Evolutionary conservation across 2,113 vertebrate genomes (phyloP).

Genomic region (Himantopus leucocephalus): DNA sequence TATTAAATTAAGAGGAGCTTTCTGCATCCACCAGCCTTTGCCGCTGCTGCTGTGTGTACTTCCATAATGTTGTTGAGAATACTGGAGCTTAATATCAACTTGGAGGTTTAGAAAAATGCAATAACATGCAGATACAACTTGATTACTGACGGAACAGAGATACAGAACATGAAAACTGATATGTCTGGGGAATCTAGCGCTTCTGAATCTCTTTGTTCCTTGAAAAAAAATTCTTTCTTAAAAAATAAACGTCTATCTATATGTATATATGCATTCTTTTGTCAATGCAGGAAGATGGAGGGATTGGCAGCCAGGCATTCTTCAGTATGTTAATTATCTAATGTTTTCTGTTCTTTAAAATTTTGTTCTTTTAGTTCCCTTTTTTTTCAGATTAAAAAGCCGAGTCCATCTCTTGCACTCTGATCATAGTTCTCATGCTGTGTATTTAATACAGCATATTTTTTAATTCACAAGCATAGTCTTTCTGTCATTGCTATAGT

Average conservation of each 20-base stretch:
- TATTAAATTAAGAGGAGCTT: conserved; percentile 65
- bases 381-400: not conserved
- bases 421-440: not conserved
- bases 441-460: not conserved
- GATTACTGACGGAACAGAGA: conserved; percentile 62
- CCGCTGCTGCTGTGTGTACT: conserved; percentile 20
- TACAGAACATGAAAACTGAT: conserved; percentile 25
- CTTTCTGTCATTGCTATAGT: not conserved
- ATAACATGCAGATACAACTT: conserved; percentile 62
- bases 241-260: not conserved
- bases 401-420: not conserved
- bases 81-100: conserved; percentile 51
- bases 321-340: conserved; percentile 24
- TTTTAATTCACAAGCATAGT: not conserved
- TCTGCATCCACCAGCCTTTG: conserved; percentile 2
- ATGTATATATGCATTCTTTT: conserved; percentile 37
- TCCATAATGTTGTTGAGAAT: conserved; percentile 41
- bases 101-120: conserved; percentile 67
- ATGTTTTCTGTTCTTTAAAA: conserved; percentile 36
- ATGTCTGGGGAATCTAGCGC: conserved; percentile 30
- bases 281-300: conserved; percentile 2
- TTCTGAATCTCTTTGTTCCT: conserved; percentile 28
- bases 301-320: conserved; percentile 10
- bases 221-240: not conserved
- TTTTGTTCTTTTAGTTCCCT: not conserved